Conservation (phyloP, 2,113 vertebrate genomes). For the Malurus elegans region DNA sequence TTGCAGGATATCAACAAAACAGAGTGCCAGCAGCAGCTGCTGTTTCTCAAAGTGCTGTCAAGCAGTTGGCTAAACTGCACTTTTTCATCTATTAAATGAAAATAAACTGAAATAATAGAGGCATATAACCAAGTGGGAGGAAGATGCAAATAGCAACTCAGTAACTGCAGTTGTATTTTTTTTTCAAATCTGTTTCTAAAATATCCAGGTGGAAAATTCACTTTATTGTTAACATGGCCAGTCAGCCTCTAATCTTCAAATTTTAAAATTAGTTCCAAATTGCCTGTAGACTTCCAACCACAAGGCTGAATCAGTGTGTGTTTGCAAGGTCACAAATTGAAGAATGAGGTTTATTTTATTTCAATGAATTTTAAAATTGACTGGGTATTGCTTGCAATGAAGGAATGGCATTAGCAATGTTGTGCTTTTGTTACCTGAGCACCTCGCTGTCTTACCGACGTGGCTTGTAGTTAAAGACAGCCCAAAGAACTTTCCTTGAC, state of each 20-base stretch:
- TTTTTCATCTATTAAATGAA: slow-evolving; percentile 2
- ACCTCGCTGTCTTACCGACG: not conserved
- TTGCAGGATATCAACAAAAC: not conserved
- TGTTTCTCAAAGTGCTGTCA: slow-evolving; percentile 22
- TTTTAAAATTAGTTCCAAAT: not conserved
- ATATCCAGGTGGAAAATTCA: not conserved
- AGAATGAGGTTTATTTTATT: not conserved
- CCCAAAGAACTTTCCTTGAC: not conserved
- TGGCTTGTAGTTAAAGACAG: not conserved
- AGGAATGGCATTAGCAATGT: not conserved
- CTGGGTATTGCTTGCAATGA: not conserved
- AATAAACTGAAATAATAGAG: not conserved
- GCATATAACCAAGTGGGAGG: not conserved
- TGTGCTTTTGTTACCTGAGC: not conserved
- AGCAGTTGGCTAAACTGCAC: not conserved
- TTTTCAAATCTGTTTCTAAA: not conserved
- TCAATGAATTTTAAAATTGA: not conserved
- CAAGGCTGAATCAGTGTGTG: not conserved
- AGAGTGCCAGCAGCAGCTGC: slow-evolving; percentile 26
- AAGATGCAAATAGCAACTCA: not conserved
- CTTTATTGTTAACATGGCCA: not conserved
- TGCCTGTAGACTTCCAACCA: not conserved
- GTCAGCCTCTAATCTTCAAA: not conserved
- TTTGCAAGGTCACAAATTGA: not conserved
- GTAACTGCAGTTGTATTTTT: not conserved